Base-by-base conservation (phyloP, 2,888 invertebrate species). In the Epirrhoe alternata region DNA sequence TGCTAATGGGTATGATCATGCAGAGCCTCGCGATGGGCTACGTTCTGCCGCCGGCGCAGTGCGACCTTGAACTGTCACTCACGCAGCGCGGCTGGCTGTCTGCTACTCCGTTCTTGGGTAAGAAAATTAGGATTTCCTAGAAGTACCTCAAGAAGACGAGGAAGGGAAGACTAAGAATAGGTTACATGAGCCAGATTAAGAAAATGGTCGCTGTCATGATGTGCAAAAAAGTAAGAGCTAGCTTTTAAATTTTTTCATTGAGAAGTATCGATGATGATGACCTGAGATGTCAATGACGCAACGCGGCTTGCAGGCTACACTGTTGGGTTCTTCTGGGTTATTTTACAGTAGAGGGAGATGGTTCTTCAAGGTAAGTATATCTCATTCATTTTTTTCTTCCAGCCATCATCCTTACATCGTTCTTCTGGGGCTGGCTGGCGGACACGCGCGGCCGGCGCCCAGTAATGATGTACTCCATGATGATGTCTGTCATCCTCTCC, bases 401-500 rank as follows among this genome's bases (percentile, higher is more conserved):
- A 95, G 95, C 97, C 54, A 95, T 96, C 42, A 95, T 96, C 33
- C 75, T 96, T 30, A 97, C 97, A 59, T 96, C 97, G 0, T 96
- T 96, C 86, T 86, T 97, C 61, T 97, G 97, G 97, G 97, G 97
- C 50, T 94, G 96, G 71, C 83, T 97, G 69, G 96, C 97, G 0
- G 97, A 98, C 85, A 95, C 95, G 55, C 86, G 94, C 66, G 97
- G 97, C 0, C 94, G 97, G 2, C 93, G 95, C 16, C 94, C 93
- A 8, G 93, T 95, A 1, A 85, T 95, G 77, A 87, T 95, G 66
- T 83, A 88, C 51, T 90, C 94, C 0, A 88, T 95, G 78, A 74
- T 90, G 0, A 70, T 94, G 0, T 95, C 95, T 7, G 89, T 94
- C 5, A 56, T 94, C 5, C 85, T 95, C 55, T 94, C 95, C 0